These are phyloP conservation scores for Kuschelorhynchus macadamiae DNA, from an alignment of 2,888 invertebrate genomes.

Conservation along the genomic window DNA sequence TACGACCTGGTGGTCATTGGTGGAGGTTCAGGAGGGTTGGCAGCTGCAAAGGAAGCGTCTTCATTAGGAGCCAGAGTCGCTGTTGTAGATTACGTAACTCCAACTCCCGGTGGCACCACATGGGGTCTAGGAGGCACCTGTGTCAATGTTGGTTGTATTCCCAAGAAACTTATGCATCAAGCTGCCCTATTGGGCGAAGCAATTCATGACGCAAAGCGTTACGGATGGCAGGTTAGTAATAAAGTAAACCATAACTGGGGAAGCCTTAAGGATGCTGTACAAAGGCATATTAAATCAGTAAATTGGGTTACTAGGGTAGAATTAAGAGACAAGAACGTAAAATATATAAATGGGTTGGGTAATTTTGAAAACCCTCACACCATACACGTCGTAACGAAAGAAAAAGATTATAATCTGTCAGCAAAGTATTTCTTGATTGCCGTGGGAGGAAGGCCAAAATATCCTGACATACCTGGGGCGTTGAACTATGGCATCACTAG, in stretches of 20 bases:
- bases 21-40: conserved; percentile 96
- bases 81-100: conserved; percentile 87
- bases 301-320: conserved; percentile 96
- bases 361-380: conserved; percentile 85
- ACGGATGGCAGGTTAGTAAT: conserved; percentile 82
- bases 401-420: conserved; percentile 76
- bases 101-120: conserved; percentile 87
- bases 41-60: conserved; percentile 95
- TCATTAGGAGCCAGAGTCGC: conserved; percentile 87
- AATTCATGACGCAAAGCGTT: conserved; percentile 82
- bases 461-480: conserved; percentile 90
- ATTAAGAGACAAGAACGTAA: conserved; percentile 89
- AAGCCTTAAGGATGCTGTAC: conserved; percentile 81
- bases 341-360: conserved; percentile 87
- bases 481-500: conserved; percentile 89
- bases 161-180: conserved; percentile 98
- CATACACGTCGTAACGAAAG: conserved; percentile 80
- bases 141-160: conserved; percentile 98
- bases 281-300: conserved; percentile 92
- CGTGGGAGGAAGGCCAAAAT: conserved; percentile 90
- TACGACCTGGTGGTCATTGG: conserved; percentile 96
- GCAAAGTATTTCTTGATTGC: conserved; percentile 87
- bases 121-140: conserved; percentile 98
- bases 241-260: conserved; percentile 81
- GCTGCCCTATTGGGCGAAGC: conserved; percentile 90